Base-by-base conservation (phyloP, 2,113 vertebrate genomes). In the Brachypodius melanocephalos region DNA sequence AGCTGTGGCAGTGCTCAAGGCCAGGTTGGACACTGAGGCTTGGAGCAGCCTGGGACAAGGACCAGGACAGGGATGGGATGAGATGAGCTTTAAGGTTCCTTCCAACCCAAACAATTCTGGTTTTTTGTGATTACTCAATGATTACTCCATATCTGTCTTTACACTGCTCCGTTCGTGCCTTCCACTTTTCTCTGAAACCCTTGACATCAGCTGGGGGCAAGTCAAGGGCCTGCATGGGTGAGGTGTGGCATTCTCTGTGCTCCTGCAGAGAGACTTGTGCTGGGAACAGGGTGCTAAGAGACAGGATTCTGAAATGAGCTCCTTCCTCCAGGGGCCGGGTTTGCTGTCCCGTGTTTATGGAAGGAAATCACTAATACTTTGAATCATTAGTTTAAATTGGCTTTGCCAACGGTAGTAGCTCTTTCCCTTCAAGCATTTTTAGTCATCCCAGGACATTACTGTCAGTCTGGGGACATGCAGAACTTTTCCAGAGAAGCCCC, bases 21-120 rank as follows among this genome's bases (percentile, higher is more conserved):
- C 19, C n/a, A 29, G 34, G 40, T 0, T 68, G 29, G 40, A 54
- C 52, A 32, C 8, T 0, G 1, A 38, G 29, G 24, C 16, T 52
- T 25, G n/a, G 61, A 75, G 20, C 38, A 61, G 0, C 40, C 46
- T 59, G 69, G 46, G 29, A 3, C 6, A 15, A 40, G 69, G 20
- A 4, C 34, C 28, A 4, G 14, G 59, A 17, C 51, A 66, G 16
- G 29, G 61, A 8, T 40, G 11, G 25, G 3, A 48, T 11, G 10
- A 4, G 46, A 34, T 75, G 46, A 3, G 8, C 20, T 75, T 68
- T 54, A 18, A 34, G n/a, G 29, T 40, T 62, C 28, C n/a, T 75
- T 67, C 7, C 62, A 68, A 48, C 40, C 5, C 29, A 61, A 34
- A 89, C 62, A 14, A 9, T 36, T 48, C 40, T 55, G 34, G 10